Conservation (phyloP, 2,113 vertebrate genomes). For the Peromyscus leucopus region DNA sequence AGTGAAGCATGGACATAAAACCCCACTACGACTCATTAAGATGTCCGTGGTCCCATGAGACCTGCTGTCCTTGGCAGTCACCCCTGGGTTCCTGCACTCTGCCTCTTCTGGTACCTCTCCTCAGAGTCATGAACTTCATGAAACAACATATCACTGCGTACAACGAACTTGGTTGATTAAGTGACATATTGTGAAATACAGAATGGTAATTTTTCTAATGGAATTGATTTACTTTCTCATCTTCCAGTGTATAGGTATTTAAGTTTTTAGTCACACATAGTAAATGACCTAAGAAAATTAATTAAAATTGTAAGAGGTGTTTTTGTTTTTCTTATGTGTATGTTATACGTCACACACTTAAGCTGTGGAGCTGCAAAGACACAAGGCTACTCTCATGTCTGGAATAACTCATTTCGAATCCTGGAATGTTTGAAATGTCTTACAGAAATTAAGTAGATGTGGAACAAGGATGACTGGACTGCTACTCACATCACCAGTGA, state of each 20-base stretch:
- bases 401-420: not conserved
- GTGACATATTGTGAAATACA: slow-evolving; percentile 17
- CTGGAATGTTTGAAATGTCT: slow-evolving; percentile 19
- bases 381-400: not conserved
- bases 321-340: not conserved
- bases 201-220: not conserved
- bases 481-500: no score
- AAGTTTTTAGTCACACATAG: slow-evolving; percentile 19
- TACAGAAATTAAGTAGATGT: not conserved
- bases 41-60: not conserved
- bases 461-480: no score
- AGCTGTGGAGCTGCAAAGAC: not conserved
- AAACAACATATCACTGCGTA: not conserved
- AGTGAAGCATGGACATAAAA: not conserved
- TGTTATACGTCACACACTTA: not conserved
- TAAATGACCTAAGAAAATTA: slow-evolving; percentile 25
- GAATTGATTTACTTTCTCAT: slow-evolving; percentile 33
- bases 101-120: not conserved
- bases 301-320: not conserved
- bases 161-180: slow-evolving; percentile 7
- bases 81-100: rapidly evolving
- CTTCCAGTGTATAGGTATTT: not conserved
- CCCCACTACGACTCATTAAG: not conserved
- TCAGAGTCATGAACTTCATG: not conserved
- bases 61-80: not conserved